Base-by-base conservation (phyloP, 2,113 vertebrate genomes). In the Paraplagusia blochii region DNA sequence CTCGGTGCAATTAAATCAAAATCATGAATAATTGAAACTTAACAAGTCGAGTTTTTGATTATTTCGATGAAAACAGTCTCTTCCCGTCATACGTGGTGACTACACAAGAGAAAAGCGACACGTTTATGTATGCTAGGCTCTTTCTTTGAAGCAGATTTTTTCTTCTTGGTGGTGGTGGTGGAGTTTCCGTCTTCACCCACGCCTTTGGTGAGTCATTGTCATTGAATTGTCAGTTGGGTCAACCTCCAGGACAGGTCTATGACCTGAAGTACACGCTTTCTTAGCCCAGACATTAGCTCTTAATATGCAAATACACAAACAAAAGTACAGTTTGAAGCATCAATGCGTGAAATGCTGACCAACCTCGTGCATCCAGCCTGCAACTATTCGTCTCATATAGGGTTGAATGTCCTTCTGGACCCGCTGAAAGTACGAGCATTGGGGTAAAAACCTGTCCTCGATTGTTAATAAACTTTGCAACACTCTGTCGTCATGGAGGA, bases 331-430 rank as follows among this genome's bases (percentile, higher is more conserved):
- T 18, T n/a, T 46, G 33, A 22, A 66, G 51, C 50, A 40, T 19
- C 35, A 72, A 61, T 53, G 58, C 43, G 58, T 9, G 9, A 47
- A 76, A 59, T 53, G 39, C 33, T 47, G 49, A 89, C 95, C 77
- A 90, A 98, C 95, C 95, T 98, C 95, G 82, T 96, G 89, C 95
- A 98, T 98, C 96, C 95, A 98, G 76, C 91, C 92, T 72, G 95
- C 93, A 76, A 98, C 91, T 90, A 96, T 93, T 85, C 92, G 90
- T 84, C 96, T 91, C 95, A 97, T 96, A 81, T 91, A 93, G 53
- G 94, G 95, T 73, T 94, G 90, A 72, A 98, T 93, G 70, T 98
- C 95, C 87, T 92, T 92, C 90, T 98, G 96, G 49, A 96, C 91
- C 81, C 92, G 90, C 69, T 94, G 93, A 89, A 97, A 98, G 81